Evolutionary conservation across 2,797 vertebrate species (phyloP), one percentile per base, ranked within the genome.

Genomic region (Catostomus latipinnis): DNA sequence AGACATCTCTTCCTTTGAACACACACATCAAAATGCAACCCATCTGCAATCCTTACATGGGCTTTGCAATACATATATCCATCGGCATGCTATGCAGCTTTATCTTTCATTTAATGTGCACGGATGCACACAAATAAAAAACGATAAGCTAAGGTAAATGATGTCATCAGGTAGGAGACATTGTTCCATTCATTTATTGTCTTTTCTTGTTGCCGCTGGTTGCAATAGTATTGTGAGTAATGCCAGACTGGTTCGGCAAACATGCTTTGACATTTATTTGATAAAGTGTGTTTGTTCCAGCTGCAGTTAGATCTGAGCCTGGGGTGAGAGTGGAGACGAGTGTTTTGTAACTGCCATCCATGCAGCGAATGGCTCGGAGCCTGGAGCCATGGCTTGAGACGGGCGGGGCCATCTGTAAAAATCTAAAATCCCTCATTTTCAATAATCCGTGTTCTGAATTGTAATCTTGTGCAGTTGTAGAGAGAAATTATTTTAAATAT

Each of bases 251-350:
- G 83, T 86, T 85, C 56, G 57, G 63, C 79, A 83, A 75, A 82
- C 75, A 14, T 50, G 11, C 48, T 74, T 74, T 86, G 81, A 83
- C 83, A 63, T 86, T 86, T 82, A 80, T 87, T 83, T 86, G 80
- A 84, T 82, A 67, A 57, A 76, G 67, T 50, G 48, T 85, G 83
- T 71, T 57, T 74, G 54, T 84, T 76, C 67, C 77, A 67, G 71
- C 74, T 65, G 73, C 62, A 53, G 11, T 74, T 49, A 53, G 65
- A 83, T 76, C 58, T 53, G 52, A 76, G 82, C 78, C 74, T 7
- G 2, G 69, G 82, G 81, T 66, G 43, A 73, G 61, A 18, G 46
- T 58, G 6, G 60, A 82, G 54, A 86, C 22, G 61, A 58, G 74
- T 56, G 62, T 86, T 84, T 62, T 77, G 61, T 69, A 84, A 66